phyloP scores from a whole-genome alignment of 2,888 invertebrate species.

The Drosophila picticornis region DNA sequence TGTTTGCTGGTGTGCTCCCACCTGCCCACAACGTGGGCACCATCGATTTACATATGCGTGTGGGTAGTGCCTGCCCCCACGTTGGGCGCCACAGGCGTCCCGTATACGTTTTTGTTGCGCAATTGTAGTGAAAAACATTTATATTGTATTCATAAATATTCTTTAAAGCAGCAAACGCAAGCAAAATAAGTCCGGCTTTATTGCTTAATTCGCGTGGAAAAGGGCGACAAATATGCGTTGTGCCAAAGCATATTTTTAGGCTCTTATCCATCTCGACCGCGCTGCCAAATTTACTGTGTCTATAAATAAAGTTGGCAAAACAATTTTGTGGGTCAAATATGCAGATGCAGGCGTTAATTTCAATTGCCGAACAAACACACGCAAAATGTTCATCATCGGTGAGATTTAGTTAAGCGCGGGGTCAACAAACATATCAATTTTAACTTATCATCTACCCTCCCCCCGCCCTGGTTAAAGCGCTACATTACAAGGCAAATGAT shows the following conservation, averaged over 20 bases:
- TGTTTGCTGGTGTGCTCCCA: conserved; percentile 14
- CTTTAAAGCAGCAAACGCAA: conserved; percentile 32
- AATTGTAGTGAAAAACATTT: conserved; percentile 35
- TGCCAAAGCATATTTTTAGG: conserved; percentile 61
- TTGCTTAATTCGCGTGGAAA: conserved; percentile 29
- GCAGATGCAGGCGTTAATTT: conserved; percentile 1
- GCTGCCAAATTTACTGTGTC: conserved; percentile 9
- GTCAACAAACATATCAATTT: conserved; percentile 60
- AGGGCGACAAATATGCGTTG: conserved; percentile 11
- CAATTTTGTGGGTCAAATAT: background rate
- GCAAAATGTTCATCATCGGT: conserved; percentile 21
- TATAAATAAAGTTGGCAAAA: conserved; percentile 59
- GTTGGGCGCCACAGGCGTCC: conserved; percentile 7
- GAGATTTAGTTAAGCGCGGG: background rate
- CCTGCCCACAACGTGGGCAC: conserved; percentile 4
- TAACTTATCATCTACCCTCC: conserved; percentile 9
- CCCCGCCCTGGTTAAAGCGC: background rate
- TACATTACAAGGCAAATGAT: conserved; percentile 43
- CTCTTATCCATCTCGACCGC: conserved; percentile 7
- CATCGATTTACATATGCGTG: conserved; percentile 1
- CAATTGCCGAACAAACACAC: conserved; percentile 17
- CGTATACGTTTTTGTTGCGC: conserved; percentile 27
- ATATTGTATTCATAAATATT: conserved; percentile 14
- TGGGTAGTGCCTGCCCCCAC: background rate
- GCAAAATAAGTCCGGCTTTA: conserved; percentile 26